These are phyloP conservation scores for Ciona savignyi DNA, from an alignment of 23 tunicate species.

Conservation along the genomic window DNA sequence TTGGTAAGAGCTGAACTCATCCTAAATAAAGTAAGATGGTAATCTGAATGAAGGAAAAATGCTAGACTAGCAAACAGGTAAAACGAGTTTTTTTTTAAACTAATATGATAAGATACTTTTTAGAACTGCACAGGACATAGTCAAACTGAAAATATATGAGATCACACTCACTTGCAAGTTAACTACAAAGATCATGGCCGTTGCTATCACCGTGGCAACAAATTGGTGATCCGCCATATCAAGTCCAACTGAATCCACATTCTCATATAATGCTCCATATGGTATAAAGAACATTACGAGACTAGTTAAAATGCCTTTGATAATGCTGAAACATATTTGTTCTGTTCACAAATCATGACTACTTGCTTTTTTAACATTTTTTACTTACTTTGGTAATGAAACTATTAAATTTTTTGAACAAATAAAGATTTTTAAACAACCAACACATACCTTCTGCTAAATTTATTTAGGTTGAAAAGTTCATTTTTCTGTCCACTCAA, in stretches of 20 bases:
- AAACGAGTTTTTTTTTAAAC: no score
- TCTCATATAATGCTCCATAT: constrained; percentile 35
- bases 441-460: constrained; percentile 42
- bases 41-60: no score
- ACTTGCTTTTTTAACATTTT: no score
- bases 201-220: constrained; percentile 44
- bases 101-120: no score
- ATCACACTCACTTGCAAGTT: constrained; percentile 59
- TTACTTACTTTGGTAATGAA: no score
- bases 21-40: no score
- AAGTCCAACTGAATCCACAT: constrained; percentile 16
- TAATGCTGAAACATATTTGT: constrained; percentile 43
- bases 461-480: constrained; percentile 57
- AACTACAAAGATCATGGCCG: constrained; percentile 66
- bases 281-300: constrained; percentile 70
- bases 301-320: constrained; percentile 68
- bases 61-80: no score
- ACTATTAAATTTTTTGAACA: no score
- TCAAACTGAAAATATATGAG: no score
- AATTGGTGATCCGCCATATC: constrained; percentile 50
- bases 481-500: constrained; percentile 91
- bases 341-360: no score
- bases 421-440: neutral
- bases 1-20: no score
- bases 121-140: no score